Evolutionary conservation across 2,888 invertebrate genomes (phyloP), one percentile per base, ranked within the genome.

Genomic region (Archips xylosteana): DNA sequence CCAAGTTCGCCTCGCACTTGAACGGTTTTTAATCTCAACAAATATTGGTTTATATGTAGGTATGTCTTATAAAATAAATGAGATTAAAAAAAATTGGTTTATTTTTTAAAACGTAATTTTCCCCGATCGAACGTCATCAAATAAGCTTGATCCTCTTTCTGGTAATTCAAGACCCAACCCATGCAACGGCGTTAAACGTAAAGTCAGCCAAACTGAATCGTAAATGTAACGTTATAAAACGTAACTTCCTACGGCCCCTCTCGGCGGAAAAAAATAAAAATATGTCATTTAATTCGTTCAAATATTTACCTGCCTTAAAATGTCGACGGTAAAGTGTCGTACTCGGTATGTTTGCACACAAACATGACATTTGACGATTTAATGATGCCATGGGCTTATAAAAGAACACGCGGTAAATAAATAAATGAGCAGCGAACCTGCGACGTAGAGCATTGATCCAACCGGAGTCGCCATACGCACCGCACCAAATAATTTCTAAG

Each of bases 311-410:
- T 51, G 39, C 36, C 57, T 36, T 47, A 45, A 67, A 72, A 54
- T 10, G 49, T 57, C 66, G 66, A 54, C 66, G 66, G 61, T 62
- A 32, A 71, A 67, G 42, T 51, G 54, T 51, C 32, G 23, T 47
- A 13, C 51, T 42, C 34, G 36, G 34, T 63, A 15, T 68, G 68
- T 72, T 72, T 72, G 54, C 71, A 61, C 61, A 54, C 51, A 71
- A 71, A 71, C 71, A 71, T 67, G 54, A 47, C 72, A 68, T n/a
- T 72, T 54, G 32, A 45, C 32, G 36, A 36, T 42, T 68, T 72
- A 68, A 72, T 62, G 62, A 63, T 39, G 62, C 47, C 23, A 72
- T 45, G 39, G 39, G 72, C 61, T 12, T n/a, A 36, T 47, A 8
- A 60, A 60, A 60, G 60, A 39, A 39, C 60, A 60, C 60, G 36